These are phyloP conservation scores for Setipinna tenuifilis DNA, from an alignment of 2,797 vertebrate genomes.

Conservation along the genomic window DNA sequence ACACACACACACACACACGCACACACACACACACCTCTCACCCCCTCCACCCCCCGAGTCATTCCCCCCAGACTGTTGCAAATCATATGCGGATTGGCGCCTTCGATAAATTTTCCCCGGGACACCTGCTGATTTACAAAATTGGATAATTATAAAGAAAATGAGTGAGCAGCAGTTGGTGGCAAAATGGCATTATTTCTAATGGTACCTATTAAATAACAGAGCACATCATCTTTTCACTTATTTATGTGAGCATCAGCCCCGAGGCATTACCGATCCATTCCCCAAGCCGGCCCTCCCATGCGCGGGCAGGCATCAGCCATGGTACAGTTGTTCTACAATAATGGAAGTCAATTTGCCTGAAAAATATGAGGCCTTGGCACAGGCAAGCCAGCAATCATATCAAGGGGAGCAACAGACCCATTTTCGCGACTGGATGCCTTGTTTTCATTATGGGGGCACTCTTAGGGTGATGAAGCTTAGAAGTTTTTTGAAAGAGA, in stretches of 20 bases:
- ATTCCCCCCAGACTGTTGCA: conserved; percentile 39
- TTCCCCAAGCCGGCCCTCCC: conserved; percentile 50
- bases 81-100: conserved; percentile 48
- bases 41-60: neutral
- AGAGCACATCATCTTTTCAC: conserved; percentile 49
- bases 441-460: conserved; percentile 49
- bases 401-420: conserved; percentile 38
- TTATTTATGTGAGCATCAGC: conserved; percentile 54
- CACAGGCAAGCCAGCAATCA: conserved; percentile 56
- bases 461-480: conserved; percentile 17
- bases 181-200: conserved; percentile 55
- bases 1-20: neutral
- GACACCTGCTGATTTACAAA: conserved; percentile 59
- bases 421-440: conserved; percentile 44
- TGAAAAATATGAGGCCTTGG: conserved; percentile 60
- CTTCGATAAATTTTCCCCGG: conserved; percentile 45
- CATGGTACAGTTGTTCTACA: conserved; percentile 56
- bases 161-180: conserved; percentile 52
- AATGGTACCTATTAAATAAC: conserved; percentile 62
- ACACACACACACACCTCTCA: conserved; percentile 12
- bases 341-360: conserved; percentile 67
- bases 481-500: conserved; percentile 11
- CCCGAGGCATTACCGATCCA: conserved; percentile 35
- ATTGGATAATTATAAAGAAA: conserved; percentile 60
- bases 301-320: conserved; percentile 54